Evolutionary conservation across 2,797 vertebrate species (phyloP).

Genomic region (Mormyrus proboscirostris): DNA sequence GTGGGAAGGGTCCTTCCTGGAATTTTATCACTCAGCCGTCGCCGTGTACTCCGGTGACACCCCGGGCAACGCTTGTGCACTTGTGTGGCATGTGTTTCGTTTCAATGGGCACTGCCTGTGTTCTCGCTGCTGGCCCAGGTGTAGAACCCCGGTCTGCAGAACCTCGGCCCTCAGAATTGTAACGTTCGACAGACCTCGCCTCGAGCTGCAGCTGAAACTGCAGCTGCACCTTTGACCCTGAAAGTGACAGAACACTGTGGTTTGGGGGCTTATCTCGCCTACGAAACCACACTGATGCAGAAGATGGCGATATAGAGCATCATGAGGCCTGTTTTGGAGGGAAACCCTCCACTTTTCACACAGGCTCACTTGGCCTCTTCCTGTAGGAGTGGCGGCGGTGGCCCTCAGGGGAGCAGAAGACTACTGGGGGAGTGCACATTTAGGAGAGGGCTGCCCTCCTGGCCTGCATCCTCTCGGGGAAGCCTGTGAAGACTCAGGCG

Average conservation of each 20-base stretch:
- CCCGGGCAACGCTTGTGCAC: not conserved
- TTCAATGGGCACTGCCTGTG: not conserved
- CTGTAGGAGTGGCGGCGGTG: conserved; percentile 37
- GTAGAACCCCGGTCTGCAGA: not conserved
- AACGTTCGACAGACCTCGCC: not conserved
- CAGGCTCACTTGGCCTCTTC: conserved; percentile 21
- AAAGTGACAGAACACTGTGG: not conserved
- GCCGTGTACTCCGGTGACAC: not conserved
- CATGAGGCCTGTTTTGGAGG: not conserved
- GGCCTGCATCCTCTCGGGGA: conserved; percentile 42
- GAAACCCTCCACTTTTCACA: not conserved
- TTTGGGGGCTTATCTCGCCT: not conserved
- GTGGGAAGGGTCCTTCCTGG: not conserved
- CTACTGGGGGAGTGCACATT: conserved; percentile 31
- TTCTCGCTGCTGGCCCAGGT: not conserved
- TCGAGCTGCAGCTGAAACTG: not conserved
- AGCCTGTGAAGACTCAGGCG: conserved; percentile 44
- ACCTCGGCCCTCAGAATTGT: not conserved
- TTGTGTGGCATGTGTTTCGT: not conserved
- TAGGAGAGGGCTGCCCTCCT: conserved; percentile 46
- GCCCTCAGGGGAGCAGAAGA: conserved; percentile 34
- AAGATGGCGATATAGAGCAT: not conserved
- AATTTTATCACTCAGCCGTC: not conserved
- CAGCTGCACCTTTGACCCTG: not conserved
- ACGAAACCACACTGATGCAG: not conserved